phyloP scores from a whole-genome alignment of 2,797 vertebrate species.

The Rallus crepitans region DNA sequence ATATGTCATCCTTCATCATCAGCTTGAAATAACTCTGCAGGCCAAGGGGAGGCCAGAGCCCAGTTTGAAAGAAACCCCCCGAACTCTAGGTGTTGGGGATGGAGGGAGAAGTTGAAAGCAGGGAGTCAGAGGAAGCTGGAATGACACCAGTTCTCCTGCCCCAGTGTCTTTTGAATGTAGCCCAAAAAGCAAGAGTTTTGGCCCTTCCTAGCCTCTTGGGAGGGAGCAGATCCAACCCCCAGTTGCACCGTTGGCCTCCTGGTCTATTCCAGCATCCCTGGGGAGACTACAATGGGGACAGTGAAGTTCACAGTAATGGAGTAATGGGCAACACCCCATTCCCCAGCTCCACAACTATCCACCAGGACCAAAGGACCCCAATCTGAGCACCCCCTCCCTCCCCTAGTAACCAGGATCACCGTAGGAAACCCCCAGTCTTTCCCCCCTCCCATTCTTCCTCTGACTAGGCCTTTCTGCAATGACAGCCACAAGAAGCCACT shows the following conservation, averaged over 20 bases:
- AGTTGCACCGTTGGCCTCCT: fast-evolving
- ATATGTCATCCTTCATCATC: not conserved
- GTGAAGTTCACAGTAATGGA: not conserved
- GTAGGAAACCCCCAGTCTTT: not conserved
- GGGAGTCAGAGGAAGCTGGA: not conserved
- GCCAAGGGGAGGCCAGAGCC: not conserved
- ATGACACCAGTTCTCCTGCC: not conserved
- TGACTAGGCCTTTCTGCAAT: not conserved
- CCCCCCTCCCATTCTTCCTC: fast-evolving
- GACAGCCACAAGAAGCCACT: not conserved
- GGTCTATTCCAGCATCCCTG: not conserved
- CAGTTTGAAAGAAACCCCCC: not conserved
- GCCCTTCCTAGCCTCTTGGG: not conserved
- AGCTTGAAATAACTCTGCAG: not conserved
- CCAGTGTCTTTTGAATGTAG: not conserved
- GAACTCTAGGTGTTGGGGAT: not conserved
- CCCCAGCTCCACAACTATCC: not conserved
- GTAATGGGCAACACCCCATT: not conserved
- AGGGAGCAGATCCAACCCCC: not conserved
- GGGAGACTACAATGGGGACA: not conserved
- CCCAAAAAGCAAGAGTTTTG: not conserved
- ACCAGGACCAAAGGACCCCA: not conserved
- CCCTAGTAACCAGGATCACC: not conserved
- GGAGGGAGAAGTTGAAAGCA: not conserved
- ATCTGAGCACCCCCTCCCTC: not conserved